Base-by-base conservation (phyloP, 1,140 invertebrate genomes). In the Drosophila asahinai region DNA sequence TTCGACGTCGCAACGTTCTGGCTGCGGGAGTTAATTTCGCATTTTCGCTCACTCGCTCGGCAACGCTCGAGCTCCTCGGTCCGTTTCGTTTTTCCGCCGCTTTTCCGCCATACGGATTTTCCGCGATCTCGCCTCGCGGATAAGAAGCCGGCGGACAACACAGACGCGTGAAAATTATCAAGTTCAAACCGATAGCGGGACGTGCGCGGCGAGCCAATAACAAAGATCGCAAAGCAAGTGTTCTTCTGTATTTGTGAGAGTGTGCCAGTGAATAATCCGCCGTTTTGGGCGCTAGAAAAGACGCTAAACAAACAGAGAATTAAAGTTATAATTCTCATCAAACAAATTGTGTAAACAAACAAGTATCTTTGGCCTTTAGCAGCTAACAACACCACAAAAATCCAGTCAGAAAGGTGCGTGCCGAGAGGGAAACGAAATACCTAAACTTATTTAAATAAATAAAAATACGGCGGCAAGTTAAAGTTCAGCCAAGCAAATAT, bases 401-500 rank as follows among this genome's bases (percentile, higher is more conserved):
- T 63, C 71, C 55, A 80, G 76, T 61, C 77, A 33, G 45, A 79
- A 89, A 89, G 84, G 81, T 90, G 84, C 84, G 86, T 79, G 76
- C 67, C 55, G 22, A 78, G 40, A 45, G 38, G 33, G 33, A 36
- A 36, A 59, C 61, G 22, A 59, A 38, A 52, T 25, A 36, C 40
- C 17, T 5, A 27, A 61, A 43, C 27, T 49, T 62, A 78, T 52
- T 77, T 59, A 70, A 77, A 77, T 47, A 77, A 77, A 77, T 71
- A 68, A 22, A 58, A 58, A 67, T 19, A 40, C 17, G 40, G 52
- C 17, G 47, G 52, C n/a, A 47, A 40, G 43, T 38, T n/a, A 33
- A 51, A 27, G 27, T 54, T 19, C 49, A 40, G 45, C 52, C 62
- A 77, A 48, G 62, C 6, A 58, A 61, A 57, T 40, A 55, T 58